Evolutionary conservation across 1,140 invertebrate species (phyloP), one percentile per base, ranked within the genome.

Genomic region (Bombus confusus): DNA sequence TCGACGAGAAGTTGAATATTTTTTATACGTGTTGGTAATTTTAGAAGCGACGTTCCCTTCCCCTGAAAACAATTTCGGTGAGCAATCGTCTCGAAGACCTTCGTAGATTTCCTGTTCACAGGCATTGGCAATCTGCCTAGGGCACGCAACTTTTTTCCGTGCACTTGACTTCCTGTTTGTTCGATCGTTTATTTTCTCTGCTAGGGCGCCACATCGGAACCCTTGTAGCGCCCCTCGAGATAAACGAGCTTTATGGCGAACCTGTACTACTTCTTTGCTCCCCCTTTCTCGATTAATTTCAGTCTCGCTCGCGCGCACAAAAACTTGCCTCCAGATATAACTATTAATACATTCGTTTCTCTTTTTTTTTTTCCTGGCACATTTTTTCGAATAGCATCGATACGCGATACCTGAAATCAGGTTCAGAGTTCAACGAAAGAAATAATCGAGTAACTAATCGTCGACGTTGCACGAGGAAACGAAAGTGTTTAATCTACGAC

Each of bases 121-220:
- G 59, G 25, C 80, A 71, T 81, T 86, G 85, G 85, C 64, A 68
- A 34, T 71, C 39, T 22, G 86, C 86, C 84, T 57, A 83, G 64
- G 73, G 85, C 64, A 69, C 37, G 64, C 37, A 52, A 69, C 62
- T 72, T 85, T 85, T 85, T 85, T 34, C 83, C 47, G 15, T 64
- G 39, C 69, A 39, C 71, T 34, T 52, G 52, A 31, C 86, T 88
- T 87, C 80, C 80, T 88, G 80, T 87, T 88, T 84, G 52, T 41
- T 39, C 75, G 28, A 59, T 85, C 83, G 78, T 85, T 87, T 85
- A 88, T 88, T 69, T 80, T 31, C 77, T 74, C 72, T 28, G 73
- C 62, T 85, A 81, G 68, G 78, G 82, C 87, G 79, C 83, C 86
- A 18, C 57, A 37, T 22, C 66, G 66, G 75, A 87, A 86, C 71